Conservation (phyloP, 2,888 invertebrate species). For the Stenodera caucasica region DNA sequence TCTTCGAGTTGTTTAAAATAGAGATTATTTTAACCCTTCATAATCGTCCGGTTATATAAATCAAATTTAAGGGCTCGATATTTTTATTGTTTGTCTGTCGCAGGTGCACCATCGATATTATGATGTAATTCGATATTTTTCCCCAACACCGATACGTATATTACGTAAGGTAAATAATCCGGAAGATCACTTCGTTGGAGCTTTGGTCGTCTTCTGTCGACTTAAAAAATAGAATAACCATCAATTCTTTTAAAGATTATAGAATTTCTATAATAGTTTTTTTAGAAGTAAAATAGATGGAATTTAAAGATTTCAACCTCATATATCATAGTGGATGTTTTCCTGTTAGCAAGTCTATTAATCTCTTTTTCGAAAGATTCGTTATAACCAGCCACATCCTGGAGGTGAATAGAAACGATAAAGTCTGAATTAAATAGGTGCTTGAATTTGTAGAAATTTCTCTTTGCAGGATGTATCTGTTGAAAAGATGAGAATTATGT, state of each 20-base stretch:
- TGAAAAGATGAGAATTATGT: no score
- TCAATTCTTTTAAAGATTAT: no score
- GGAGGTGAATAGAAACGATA: conserved; percentile 8
- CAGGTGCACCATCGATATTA: not conserved
- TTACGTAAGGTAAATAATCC: not conserved
- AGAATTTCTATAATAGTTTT: no score
- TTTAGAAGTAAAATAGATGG: not conserved
- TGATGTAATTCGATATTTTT: not conserved
- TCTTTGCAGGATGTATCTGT: not conserved
- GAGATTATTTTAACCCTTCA: not conserved
- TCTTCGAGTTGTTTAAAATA: conserved; percentile 14
- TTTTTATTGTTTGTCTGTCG: not conserved
- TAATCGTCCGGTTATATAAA: no score
- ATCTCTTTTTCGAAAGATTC: conserved; percentile 10
- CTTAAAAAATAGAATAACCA: no score
- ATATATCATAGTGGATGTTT: conserved; percentile 5
- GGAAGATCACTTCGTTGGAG: no score
- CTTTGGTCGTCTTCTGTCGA: not conserved
- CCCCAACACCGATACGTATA: not conserved
- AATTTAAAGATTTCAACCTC: not conserved
- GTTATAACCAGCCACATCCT: conserved; percentile 13
- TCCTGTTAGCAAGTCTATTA: conserved; percentile 7
- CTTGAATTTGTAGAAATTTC: conserved; percentile 6
- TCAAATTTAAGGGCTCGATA: not conserved
- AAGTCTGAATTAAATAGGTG: conserved; percentile 10